phyloP scores from a whole-genome alignment of 2,888 invertebrate species.

The Napeogenes inachia region DNA sequence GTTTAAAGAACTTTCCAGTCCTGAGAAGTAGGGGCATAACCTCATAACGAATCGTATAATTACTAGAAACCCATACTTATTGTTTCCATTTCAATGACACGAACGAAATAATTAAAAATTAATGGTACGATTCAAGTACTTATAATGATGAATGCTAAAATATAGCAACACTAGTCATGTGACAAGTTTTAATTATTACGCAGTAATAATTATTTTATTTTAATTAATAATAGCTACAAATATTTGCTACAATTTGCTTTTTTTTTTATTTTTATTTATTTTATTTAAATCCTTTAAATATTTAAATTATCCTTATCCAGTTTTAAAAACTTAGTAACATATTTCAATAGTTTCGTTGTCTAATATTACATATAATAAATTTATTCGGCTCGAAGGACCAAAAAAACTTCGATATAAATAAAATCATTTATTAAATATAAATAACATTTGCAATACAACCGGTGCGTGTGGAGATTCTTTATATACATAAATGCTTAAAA shows the following conservation, averaged over 20 bases:
- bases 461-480: conserved; percentile 54
- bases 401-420: conserved; percentile 35
- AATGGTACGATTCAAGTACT: not conserved
- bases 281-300: no score
- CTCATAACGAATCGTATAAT: conserved; percentile 9
- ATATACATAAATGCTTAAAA: conserved; percentile 32
- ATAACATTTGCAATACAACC: conserved; percentile 49
- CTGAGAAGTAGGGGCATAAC: conserved; percentile 37
- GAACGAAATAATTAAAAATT: not conserved
- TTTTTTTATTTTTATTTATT: no score
- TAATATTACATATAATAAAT: not conserved
- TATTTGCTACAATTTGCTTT: no score
- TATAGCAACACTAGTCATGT: no score
- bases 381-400: conserved; percentile 24
- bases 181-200: no score
- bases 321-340: not conserved
- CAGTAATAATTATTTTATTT: no score
- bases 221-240: no score
- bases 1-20: conserved; percentile 46
- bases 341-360: not conserved
- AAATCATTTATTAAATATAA: conserved; percentile 30
- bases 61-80: conserved; percentile 16
- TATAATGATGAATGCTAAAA: no score
- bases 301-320: not conserved
- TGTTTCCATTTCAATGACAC: not conserved